Evolutionary conservation across 2,113 vertebrate species (phyloP), one percentile per base, ranked within the genome.

Genomic region (Acrocephalus arundinaceus): DNA sequence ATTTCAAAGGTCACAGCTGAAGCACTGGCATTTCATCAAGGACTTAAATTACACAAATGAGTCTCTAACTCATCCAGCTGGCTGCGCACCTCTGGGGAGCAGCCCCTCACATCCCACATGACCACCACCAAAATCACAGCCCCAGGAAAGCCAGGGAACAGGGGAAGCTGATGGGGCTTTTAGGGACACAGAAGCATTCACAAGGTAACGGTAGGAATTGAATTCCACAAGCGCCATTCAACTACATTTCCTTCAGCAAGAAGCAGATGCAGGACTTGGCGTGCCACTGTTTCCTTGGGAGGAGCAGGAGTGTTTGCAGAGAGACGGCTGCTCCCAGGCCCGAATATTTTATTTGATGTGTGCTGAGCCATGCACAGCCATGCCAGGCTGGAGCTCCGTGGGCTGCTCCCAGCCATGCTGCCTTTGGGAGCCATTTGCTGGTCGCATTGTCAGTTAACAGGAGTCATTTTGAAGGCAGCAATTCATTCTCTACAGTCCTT

Each of bases 391-490:
- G 45, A 79, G 92, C 93, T 92, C 43, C 0, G 70, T 27, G 21
- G 45, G 59, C 81, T 46, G 58, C 80, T 77, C 87, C 67, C 94
- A 92, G 92, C 68, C 43, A 58, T 43, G 88, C 87, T 24, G 28
- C 93, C 93, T 96, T 87, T 51, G 86, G 94, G 85, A 97, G 96
- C 97, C 95, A 96, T 97, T 97, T 97, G 82, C 95, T 30, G 31
- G 85, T 97, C 95, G 96, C 95, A 97, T 58, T 97, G 97, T 95
- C 90, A 67, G 95, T 89, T 96, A 97, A 96, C 96, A 96, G 95
- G 95, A 97, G 96, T 97, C 96, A 97, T 97, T 98, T 67, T 96
- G 97, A 98, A 98, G 98, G 98, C 97, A 97, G 97, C 96, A 98
- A 98, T 98, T 98, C 98, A 97, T 96, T 95, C 94, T 96, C 95